phyloP scores from a whole-genome alignment of 2,113 vertebrate genomes.

The Clinocottus analis region DNA sequence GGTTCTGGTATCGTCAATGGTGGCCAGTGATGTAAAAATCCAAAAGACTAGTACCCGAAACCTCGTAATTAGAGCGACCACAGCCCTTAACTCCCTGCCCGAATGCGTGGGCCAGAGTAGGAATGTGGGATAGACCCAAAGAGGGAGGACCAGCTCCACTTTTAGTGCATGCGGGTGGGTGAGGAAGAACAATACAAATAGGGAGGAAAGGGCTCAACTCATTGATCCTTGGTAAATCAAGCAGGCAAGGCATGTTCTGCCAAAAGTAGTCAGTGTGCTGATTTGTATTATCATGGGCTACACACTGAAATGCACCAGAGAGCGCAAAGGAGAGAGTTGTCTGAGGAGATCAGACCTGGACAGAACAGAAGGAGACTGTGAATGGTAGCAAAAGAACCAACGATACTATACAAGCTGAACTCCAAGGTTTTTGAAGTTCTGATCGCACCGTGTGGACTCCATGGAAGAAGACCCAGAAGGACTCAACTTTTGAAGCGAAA shows the following conservation, averaged over 20 bases:
- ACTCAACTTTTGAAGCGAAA: neutral
- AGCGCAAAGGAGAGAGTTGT: neutral
- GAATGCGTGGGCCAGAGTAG: constrained; percentile 53
- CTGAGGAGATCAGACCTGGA: neutral
- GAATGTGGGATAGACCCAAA: constrained; percentile 62
- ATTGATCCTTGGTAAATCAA: constrained; percentile 1
- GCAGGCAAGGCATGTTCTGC: neutral
- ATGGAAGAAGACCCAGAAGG: neutral
- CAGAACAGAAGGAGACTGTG: neutral
- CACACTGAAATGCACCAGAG: neutral
- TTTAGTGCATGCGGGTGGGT: constrained; percentile 19
- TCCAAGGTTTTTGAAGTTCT: neutral
- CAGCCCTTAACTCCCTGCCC: constrained; percentile 39
- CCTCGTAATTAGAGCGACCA: constrained; percentile 45
- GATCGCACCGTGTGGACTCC: neutral
- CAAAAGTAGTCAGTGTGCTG: neutral
- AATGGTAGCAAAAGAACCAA: neutral
- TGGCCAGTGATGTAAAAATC: constrained; percentile 42
- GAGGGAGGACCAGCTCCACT: constrained; percentile 29
- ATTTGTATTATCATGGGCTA: neutral
- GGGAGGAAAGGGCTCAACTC: neutral
- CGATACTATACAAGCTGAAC: neutral
- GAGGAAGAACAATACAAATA: neutral
- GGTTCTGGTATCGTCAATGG: constrained; percentile 32
- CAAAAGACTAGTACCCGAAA: constrained; percentile 26